phyloP scores from a whole-genome alignment of 2,888 invertebrate genomes.

The Strigamia transsilvanica region DNA sequence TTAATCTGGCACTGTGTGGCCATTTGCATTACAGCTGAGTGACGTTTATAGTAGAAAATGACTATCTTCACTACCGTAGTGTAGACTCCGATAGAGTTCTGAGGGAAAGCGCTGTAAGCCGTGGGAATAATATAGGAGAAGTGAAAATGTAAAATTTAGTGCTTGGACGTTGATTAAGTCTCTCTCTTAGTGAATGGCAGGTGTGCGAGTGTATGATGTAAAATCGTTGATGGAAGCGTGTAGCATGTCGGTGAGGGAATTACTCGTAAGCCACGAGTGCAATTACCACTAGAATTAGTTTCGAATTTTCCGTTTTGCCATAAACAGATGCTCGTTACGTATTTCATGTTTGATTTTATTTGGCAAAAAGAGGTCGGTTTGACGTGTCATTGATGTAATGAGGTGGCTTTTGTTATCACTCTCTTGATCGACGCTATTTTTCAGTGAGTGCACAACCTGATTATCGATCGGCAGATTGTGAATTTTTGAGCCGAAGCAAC shows the following conservation, averaged over 20 bases:
- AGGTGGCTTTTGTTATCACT: conserved; percentile 47
- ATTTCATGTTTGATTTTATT: background rate
- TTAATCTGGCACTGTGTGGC: too few species aligned
- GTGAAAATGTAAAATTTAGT: too few species aligned
- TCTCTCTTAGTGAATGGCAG: too few species aligned
- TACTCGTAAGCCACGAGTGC: conserved; percentile 12
- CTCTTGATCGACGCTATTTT: conserved; percentile 47
- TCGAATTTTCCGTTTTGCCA: conserved; percentile 37
- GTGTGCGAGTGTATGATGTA: too few species aligned
- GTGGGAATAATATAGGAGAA: too few species aligned
- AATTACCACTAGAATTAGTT: conserved; percentile 32
- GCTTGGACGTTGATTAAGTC: too few species aligned
- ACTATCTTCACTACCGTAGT: too few species aligned
- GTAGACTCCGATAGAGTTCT: too few species aligned
- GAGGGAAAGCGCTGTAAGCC: too few species aligned
- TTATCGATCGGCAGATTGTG: conserved; percentile 45
- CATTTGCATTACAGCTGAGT: too few species aligned
- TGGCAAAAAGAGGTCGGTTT: background rate
- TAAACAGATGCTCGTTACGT: conserved; percentile 24
- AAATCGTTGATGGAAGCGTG: background rate
- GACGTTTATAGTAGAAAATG: too few species aligned
- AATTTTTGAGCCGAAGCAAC: conserved; percentile 42
- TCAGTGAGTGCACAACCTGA: conserved; percentile 49
- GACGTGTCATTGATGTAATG: conserved; percentile 42
- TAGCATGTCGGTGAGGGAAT: conserved; percentile 34